Conservation (phyloP, 2,113 vertebrate genomes). For the Dromas ardeola region DNA sequence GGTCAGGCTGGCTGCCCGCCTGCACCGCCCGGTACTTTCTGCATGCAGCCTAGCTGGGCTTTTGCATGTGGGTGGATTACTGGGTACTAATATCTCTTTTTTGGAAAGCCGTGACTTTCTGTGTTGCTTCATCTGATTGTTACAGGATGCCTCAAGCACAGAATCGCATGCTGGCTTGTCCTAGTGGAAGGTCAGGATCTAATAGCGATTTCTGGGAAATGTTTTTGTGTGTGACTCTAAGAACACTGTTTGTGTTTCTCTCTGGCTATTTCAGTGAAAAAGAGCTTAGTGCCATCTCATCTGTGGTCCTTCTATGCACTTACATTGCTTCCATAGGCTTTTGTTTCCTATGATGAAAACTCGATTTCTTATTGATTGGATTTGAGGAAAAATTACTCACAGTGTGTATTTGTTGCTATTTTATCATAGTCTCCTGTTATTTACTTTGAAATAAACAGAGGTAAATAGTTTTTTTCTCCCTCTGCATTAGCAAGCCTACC, state of each 20-base stretch:
- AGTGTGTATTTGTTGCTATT: background rate
- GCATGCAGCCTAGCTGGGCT: fast-evolving
- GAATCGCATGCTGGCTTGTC: background rate
- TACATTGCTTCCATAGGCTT: background rate
- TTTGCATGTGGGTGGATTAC: too few relatives aligned
- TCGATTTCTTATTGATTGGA: background rate
- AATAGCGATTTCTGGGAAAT: background rate
- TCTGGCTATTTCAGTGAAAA: background rate
- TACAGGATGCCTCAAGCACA: background rate
- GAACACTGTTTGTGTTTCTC: background rate
- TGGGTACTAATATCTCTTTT: background rate
- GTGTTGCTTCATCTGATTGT: background rate
- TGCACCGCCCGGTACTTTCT: background rate
- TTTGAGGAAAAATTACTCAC: background rate
- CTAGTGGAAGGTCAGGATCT: background rate
- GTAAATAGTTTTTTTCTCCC: background rate
- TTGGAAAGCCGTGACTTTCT: background rate
- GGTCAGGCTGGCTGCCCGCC: background rate
- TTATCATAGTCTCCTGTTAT: background rate
- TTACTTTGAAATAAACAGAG: background rate
- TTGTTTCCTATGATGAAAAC: background rate
- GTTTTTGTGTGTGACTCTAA: background rate
- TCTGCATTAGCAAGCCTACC: background rate
- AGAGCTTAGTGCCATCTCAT: background rate
- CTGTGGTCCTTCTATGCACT: background rate